Evolutionary conservation across 2,113 vertebrate genomes (phyloP), one percentile per base, ranked within the genome.

Genomic region (Vanacampus margaritifer): DNA sequence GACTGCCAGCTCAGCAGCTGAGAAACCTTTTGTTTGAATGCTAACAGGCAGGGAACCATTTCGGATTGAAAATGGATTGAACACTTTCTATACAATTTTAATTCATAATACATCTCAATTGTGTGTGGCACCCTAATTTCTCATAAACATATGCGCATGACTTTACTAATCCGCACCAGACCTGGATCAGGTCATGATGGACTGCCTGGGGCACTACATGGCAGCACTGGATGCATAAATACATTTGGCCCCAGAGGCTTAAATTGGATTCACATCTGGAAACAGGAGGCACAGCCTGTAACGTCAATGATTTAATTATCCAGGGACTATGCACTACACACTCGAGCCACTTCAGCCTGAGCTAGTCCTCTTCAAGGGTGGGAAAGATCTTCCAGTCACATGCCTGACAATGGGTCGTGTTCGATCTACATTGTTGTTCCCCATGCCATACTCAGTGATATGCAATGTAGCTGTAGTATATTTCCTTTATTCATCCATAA

Each of bases 21-120:
- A 62, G 64, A 74, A 71, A 61, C 58, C 54, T 62, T 80, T 80
- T 72, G 68, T 75, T 80, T 82, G 71, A 83, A 76, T 78, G 75
- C 61, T 73, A 72, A 68, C 60, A 68, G 65, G 69, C 67, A 77
- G 69, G 54, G 80, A 77, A 88, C 77, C 61, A 68, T 78, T 84
- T 64, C 3, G 0, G n/a, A 13, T 69, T 46, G 45, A 16, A 46
- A 46, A 17, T 4, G 0, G n/a, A 13, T 69, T 46, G 45, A 16
- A 46, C 14, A 17, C 0, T 3, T 46, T 16, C 17, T 41, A 13
- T 41, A 41, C 39, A 41, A 12, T 10, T 41, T 41, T 8, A 12
- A 41, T 12, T 41, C 12, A 12, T 12, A 41, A 41, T 41, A 10
- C 13, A 13, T 41, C 2, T 41, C 3, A 13, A 41, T 3, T 41